Evolutionary conservation across 2,113 vertebrate species (phyloP), one percentile per base, ranked within the genome.

Genomic region (Dicaeum eximium): DNA sequence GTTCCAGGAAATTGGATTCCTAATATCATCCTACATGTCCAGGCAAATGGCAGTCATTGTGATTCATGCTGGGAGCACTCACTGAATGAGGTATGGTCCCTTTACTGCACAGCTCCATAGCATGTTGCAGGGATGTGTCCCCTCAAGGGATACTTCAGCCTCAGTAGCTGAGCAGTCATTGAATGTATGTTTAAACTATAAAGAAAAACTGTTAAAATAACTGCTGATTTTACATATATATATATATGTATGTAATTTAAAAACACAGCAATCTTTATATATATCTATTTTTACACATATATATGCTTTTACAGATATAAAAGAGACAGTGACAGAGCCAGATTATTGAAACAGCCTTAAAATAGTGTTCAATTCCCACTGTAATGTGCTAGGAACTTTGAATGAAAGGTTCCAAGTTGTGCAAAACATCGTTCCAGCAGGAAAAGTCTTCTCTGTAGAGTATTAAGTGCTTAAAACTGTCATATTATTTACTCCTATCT

Each of bases 11-110:
- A 97, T 69, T 79, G 96, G 72, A 84, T 80, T 57, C 98, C 98
- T 78, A 98, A 86, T 51, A 96, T 99, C 73, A 95, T 99, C 93
- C 96, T 99, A 93, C 98, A 99, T 87, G 83, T 99, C 83, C 99
- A 97, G 62, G 97, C 98, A 64, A 99, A 97, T 53, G 98, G 97
- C 70, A 98, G 98, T 95, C 99, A 99, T 50, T 97, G 98, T 69
- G 97, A 98, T 80, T 97, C 98, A 45, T 97, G 98, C 37, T 98
- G 98, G 97, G 98, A 99, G 65, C 96, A 97, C 86, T 98, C 98
- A 58, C 81, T 99, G 81, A 95, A 98, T 30, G 98, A 99, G 99
- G 99, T 99, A 98, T 45, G 80, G 60, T 60, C 30, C 51, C 72
- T 50, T 66, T 45, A 21, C 7, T 77, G 45, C 13, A 33, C 44